Evolutionary conservation across 1,140 invertebrate genomes (phyloP).

Genomic region (Holotrichia oblita): DNA sequence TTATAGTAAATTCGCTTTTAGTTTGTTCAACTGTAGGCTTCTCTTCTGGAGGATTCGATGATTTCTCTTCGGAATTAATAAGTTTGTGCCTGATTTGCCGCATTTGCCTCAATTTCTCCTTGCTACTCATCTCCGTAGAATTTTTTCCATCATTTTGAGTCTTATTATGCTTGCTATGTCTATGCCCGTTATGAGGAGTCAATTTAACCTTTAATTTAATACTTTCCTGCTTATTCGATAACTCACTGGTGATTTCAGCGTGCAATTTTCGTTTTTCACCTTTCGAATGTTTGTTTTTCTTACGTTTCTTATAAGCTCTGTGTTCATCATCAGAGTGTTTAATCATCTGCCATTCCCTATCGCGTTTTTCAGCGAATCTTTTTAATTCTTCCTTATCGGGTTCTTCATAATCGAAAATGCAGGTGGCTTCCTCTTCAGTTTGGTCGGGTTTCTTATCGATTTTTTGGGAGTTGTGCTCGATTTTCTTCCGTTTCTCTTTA

Average conservation of each 20-base stretch:
- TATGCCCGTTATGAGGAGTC: slow-evolving; percentile 57
- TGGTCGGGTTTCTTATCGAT: slow-evolving; percentile 17
- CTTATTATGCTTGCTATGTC: slow-evolving; percentile 57
- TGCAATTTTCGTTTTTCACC: slow-evolving; percentile 58
- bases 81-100: slow-evolving; percentile 58
- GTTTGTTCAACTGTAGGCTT: background rate
- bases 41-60: background rate
- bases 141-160: slow-evolving; percentile 15
- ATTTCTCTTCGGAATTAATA: slow-evolving; percentile 45
- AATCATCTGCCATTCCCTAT: slow-evolving; percentile 58
- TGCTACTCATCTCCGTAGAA: slow-evolving; percentile 48
- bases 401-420: slow-evolving; percentile 58
- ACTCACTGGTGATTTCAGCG: slow-evolving; percentile 57
- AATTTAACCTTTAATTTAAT: slow-evolving; percentile 60
- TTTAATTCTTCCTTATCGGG: slow-evolving; percentile 59
- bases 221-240: slow-evolving; percentile 47
- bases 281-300: slow-evolving; percentile 58
- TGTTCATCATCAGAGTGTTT: slow-evolving; percentile 56
- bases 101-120: slow-evolving; percentile 60
- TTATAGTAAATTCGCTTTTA: slow-evolving; percentile 9
- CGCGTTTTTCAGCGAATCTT: slow-evolving; percentile 58
- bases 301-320: slow-evolving; percentile 56
- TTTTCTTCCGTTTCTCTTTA: background rate
- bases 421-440: slow-evolving; percentile 43
- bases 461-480: slow-evolving; percentile 42